Evolutionary conservation across 2,888 invertebrate genomes (phyloP).

Genomic region (Laothoe populi): DNA sequence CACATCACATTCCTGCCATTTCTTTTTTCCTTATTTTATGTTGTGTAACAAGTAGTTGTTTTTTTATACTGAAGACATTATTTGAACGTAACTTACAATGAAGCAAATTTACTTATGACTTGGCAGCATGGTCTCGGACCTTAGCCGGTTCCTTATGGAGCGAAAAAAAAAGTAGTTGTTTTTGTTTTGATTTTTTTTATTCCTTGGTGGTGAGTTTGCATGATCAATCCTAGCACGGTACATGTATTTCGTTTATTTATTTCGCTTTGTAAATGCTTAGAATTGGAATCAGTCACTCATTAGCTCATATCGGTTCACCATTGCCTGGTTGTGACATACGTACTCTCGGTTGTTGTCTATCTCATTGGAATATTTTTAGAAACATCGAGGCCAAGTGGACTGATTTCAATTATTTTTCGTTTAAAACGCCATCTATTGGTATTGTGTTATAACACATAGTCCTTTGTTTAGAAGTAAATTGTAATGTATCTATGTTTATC

Average conservation of each 20-base stretch:
- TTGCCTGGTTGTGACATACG: constrained; percentile 62
- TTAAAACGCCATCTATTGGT: constrained; percentile 76
- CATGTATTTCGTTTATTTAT: constrained; percentile 41
- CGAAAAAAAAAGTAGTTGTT: too few species aligned
- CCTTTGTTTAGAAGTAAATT: constrained; percentile 29
- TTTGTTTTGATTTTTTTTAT: constrained; percentile 33
- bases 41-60: constrained; percentile 31
- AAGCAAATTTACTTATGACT: too few species aligned
- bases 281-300: constrained; percentile 74
- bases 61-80: too few species aligned
- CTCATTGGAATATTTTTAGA: constrained; percentile 70
- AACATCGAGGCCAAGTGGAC: constrained; percentile 51
- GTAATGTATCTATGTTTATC: constrained; percentile 14
- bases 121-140: too few species aligned
- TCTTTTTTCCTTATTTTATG: too few species aligned
- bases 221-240: constrained; percentile 41
- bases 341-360: constrained; percentile 42
- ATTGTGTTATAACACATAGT: constrained; percentile 35
- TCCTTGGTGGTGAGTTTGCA: constrained; percentile 29
- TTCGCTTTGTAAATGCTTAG: constrained; percentile 52
- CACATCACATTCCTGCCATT: too few species aligned
- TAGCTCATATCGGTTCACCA: constrained; percentile 66
- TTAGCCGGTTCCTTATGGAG: too few species aligned
- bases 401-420: constrained; percentile 66
- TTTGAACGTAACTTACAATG: too few species aligned